Evolutionary conservation across 2,797 vertebrate species (phyloP).

Genomic region (Petrocephalus schoutedeni): DNA sequence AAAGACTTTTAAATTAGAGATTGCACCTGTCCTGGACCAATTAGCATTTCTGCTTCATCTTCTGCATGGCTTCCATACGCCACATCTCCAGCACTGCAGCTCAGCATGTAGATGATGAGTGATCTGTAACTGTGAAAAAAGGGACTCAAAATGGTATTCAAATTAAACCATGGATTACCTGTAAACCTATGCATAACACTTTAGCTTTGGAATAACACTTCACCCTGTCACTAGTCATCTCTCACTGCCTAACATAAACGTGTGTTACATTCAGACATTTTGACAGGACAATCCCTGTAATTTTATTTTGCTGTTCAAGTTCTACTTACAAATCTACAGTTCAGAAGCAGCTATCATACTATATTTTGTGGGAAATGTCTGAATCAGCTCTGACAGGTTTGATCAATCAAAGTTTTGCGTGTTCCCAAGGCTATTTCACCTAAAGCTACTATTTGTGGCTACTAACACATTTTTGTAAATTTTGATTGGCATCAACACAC

Average conservation of each 20-base stretch:
- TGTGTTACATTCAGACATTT: neutral
- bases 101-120: neutral
- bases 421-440: neutral
- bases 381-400: neutral
- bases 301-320: neutral
- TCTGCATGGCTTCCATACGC: neutral
- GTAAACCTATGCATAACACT: neutral
- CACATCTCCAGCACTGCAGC: neutral
- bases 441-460: neutral
- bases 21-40: neutral
- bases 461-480: neutral
- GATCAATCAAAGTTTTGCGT: neutral
- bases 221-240: neutral
- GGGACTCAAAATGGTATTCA: neutral
- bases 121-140: neutral
- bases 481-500: neutral
- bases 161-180: neutral
- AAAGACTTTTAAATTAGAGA: neutral
- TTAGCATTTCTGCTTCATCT: neutral
- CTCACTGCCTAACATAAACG: neutral
- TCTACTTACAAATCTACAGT: conserved; percentile 1
- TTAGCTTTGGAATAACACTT: neutral
- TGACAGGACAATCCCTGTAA: neutral
- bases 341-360: neutral
- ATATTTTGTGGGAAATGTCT: conserved; percentile 1